Conservation (phyloP, 2,797 vertebrate species). For the Muscicapa comitata region DNA sequence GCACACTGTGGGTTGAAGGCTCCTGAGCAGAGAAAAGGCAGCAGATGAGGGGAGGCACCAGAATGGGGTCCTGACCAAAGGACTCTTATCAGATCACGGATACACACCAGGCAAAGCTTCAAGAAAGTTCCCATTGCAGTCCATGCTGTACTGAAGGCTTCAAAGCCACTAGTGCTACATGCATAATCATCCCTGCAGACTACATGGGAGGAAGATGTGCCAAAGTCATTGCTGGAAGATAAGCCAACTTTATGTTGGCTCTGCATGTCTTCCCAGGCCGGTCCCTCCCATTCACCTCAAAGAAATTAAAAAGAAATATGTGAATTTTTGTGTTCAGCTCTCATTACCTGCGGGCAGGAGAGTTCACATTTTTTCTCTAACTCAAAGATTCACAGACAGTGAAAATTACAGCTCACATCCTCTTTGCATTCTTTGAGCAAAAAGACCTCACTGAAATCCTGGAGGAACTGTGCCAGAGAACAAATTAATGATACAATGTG, state of each 20-base stretch:
- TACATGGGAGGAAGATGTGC: not conserved
- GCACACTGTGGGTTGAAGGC: accelerated
- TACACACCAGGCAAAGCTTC: not conserved
- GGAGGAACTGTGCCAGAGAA: not conserved
- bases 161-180: not conserved
- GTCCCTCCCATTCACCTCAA: not conserved
- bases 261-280: not conserved
- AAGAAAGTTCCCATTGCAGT: not conserved
- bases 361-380: not conserved
- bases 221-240: not conserved
- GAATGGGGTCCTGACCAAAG: not conserved
- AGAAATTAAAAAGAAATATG: constrained; percentile 11
- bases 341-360: not conserved
- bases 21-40: not conserved
- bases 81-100: not conserved
- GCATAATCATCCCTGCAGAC: not conserved
- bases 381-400: not conserved
- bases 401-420: constrained; percentile 25
- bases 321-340: not conserved
- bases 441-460: not conserved
- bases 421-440: not conserved
- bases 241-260: not conserved
- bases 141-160: not conserved
- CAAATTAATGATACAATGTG: not conserved
- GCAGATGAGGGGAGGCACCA: not conserved